Evolutionary conservation across 2,888 invertebrate species (phyloP).

Genomic region (Herminia tarsipennalis): DNA sequence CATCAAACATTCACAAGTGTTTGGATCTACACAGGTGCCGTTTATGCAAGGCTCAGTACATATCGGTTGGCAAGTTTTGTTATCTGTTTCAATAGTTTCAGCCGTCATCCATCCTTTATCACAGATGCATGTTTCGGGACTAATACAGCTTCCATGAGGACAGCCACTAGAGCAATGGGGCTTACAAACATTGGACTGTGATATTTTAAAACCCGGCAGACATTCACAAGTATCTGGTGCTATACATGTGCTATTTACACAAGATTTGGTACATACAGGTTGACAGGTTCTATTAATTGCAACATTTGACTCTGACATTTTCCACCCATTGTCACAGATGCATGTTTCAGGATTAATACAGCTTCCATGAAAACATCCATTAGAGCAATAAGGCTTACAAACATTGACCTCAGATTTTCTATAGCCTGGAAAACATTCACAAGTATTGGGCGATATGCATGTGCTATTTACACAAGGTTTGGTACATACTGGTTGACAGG

Average conservation of each 20-base stretch:
- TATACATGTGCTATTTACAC: conserved; percentile 9
- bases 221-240: conserved; percentile 9
- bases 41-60: conserved; percentile 16
- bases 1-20: conserved; percentile 15
- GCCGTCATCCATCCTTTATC: conserved; percentile 15
- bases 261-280: conserved; percentile 15
- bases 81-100: background rate
- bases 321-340: conserved; percentile 17
- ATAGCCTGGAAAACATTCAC: conserved; percentile 3
- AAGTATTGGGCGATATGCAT: conserved; percentile 12
- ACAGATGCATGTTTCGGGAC: conserved; percentile 25
- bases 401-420: background rate
- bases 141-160: conserved; percentile 10
- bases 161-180: conserved; percentile 18
- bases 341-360: conserved; percentile 23
- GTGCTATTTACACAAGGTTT: conserved; percentile 7
- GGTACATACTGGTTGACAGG: conserved; percentile 15
- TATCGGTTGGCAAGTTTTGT: conserved; percentile 9
- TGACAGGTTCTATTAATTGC: background rate
- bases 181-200: conserved; percentile 9
- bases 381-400: conserved; percentile 22
- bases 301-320: background rate
- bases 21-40: conserved; percentile 14
- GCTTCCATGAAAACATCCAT: conserved; percentile 13
- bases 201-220: conserved; percentile 1